Percentiles rank a stretch among this genome's conserved stretches.
Evolutionary conservation across 2,797 vertebrate genomes (phyloP).

Genomic region (Malurus splendens): DNA sequence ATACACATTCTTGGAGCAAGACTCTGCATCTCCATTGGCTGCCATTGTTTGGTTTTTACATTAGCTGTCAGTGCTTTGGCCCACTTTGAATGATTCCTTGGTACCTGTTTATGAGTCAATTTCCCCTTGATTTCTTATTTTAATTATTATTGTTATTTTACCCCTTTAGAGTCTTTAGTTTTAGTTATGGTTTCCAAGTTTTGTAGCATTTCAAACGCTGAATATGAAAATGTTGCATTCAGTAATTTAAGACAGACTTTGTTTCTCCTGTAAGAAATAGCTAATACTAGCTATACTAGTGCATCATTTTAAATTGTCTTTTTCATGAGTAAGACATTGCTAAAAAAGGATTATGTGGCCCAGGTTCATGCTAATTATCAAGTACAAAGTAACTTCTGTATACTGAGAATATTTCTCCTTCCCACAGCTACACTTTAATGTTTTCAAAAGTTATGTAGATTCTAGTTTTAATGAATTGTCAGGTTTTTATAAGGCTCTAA

Average conservation of each 20-base stretch:
- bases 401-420: background rate
- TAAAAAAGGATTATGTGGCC: background rate
- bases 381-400: background rate
- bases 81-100: background rate
- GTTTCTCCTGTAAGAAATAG: background rate
- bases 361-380: background rate
- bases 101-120: background rate
- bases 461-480: background rate
- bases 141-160: background rate
- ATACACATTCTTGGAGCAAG: background rate
- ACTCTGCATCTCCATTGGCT: background rate
- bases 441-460: background rate
- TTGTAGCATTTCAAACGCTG: background rate
- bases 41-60: background rate
- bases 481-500: background rate
- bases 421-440: background rate
- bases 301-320: background rate
- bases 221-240: background rate
- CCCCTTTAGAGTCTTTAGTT: rapidly evolving
- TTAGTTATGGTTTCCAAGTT: background rate
- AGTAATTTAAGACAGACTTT: background rate
- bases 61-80: background rate
- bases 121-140: rapidly evolving
- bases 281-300: background rate
- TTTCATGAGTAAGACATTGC: background rate